These are phyloP conservation scores for Oryzias dopingdopingensis DNA, from an alignment of 2,797 vertebrate species.

Conservation along the genomic window DNA sequence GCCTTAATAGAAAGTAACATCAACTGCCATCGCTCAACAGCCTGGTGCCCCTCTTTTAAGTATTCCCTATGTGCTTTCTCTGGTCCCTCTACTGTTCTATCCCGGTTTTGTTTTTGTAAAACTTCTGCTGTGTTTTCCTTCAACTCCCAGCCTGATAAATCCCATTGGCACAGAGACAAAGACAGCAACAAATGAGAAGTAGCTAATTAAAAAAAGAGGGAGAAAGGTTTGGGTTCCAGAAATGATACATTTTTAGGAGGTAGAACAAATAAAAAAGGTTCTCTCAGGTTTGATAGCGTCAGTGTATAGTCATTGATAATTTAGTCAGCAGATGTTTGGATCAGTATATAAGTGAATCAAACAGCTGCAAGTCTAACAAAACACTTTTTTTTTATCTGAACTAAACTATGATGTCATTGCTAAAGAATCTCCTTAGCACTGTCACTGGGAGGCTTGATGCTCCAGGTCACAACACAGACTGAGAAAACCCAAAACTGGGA, in stretches of 20 bases:
- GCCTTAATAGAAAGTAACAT: slow-evolving; percentile 15
- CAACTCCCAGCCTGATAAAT: slow-evolving; percentile 22
- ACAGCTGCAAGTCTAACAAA: slow-evolving; percentile 1
- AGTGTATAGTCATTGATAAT: slow-evolving; percentile 24
- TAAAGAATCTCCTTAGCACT: no score
- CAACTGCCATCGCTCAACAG: slow-evolving; percentile 39
- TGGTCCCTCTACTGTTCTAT: slow-evolving; percentile 36
- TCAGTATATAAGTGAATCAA: slow-evolving; percentile 21
- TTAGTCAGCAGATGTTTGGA: slow-evolving; percentile 41
- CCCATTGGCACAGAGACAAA: slow-evolving; percentile 13
- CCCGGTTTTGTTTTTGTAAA: slow-evolving; percentile 57
- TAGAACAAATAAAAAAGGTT: slow-evolving; percentile 13
- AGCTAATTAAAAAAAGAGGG: not conserved
- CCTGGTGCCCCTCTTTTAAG: slow-evolving; percentile 49
- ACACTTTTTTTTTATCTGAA: not conserved
- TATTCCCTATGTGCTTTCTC: slow-evolving; percentile 34
- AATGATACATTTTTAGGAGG: not conserved
- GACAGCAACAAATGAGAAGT: not conserved
- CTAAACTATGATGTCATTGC: no score
- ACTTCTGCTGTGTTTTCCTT: slow-evolving; percentile 49
- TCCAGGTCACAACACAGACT: no score
- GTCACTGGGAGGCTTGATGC: no score
- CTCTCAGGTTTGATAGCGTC: slow-evolving; percentile 1
- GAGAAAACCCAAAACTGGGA: no score
- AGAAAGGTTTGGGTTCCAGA: not conserved